Evolutionary conservation across 2,113 vertebrate species (phyloP).

Genomic region (Syngnathus scovelli): DNA sequence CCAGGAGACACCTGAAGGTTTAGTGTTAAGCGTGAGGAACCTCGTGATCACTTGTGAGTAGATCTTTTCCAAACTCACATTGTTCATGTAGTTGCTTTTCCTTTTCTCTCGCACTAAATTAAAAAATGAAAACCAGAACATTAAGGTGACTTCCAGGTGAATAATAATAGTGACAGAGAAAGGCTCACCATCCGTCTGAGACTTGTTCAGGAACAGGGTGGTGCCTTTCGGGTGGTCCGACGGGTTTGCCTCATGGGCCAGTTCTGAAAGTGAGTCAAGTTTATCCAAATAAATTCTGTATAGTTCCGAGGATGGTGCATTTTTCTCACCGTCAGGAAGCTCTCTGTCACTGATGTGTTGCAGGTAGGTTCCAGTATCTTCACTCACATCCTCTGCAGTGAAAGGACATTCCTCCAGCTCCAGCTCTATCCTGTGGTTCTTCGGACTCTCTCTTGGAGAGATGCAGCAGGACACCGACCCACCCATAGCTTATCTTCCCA

Average conservation of each 20-base stretch:
- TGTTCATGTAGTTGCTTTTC: constrained; percentile 96
- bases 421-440: constrained; percentile 64
- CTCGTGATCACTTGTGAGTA: not conserved
- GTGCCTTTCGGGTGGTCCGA: constrained; percentile 93
- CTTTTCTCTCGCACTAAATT: constrained; percentile 89
- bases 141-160: not conserved
- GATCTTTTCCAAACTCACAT: constrained; percentile 72
- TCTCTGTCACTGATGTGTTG: constrained; percentile 94
- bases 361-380: constrained; percentile 85
- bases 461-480: constrained; percentile 88
- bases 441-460: constrained; percentile 84
- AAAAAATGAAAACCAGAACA: constrained; percentile 21
- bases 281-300: not conserved
- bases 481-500: constrained; percentile 72
- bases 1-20: constrained; percentile 82
- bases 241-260: constrained; percentile 90
- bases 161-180: not conserved
- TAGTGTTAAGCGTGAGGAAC: not conserved
- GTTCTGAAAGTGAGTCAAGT: constrained; percentile 68
- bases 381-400: constrained; percentile 74
- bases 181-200: constrained; percentile 89
- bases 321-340: constrained; percentile 82
- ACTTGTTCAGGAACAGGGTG: constrained; percentile 98
- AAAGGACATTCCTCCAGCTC: constrained; percentile 74
- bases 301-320: no score